These are phyloP conservation scores for Branchellion lobata DNA, from an alignment of 2,888 invertebrate species.

Conservation along the genomic window DNA sequence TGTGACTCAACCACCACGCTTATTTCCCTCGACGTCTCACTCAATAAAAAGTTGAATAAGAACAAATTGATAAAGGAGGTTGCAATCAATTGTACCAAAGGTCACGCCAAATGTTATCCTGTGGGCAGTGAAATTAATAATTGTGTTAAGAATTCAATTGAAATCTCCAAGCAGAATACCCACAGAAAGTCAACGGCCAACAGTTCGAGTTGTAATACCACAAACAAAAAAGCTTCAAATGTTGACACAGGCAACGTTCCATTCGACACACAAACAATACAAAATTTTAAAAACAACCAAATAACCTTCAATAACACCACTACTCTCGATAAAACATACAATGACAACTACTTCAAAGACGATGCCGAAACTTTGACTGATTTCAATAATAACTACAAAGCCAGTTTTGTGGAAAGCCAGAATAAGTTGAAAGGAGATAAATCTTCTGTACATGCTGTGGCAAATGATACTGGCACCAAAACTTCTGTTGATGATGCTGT, in stretches of 20 bases:
- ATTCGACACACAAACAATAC: background rate
- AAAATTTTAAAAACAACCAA: background rate
- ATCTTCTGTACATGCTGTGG: too few species aligned
- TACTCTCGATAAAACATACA: background rate
- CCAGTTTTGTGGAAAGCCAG: background rate
- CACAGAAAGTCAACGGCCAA: too few species aligned
- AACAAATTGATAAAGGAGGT: background rate
- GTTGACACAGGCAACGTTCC: background rate
- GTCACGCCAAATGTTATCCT: too few species aligned
- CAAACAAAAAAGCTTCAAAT: background rate
- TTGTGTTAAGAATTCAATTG: too few species aligned
- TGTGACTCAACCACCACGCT: background rate
- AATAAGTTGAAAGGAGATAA: too few species aligned
- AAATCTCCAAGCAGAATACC: too few species aligned
- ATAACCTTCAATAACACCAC: background rate
- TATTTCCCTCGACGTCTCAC: background rate
- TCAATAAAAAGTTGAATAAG: background rate
- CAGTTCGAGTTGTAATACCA: too few species aligned
- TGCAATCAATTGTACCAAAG: background rate
- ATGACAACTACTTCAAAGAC: background rate
- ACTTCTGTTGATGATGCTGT: too few species aligned
- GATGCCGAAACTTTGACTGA: background rate
- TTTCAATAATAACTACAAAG: background rate
- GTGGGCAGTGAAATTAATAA: too few species aligned
- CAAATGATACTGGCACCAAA: too few species aligned